Evolutionary conservation across 2,797 vertebrate genomes (phyloP), one percentile per base, ranked within the genome.

Genomic region (Passerculus sandwichensis): DNA sequence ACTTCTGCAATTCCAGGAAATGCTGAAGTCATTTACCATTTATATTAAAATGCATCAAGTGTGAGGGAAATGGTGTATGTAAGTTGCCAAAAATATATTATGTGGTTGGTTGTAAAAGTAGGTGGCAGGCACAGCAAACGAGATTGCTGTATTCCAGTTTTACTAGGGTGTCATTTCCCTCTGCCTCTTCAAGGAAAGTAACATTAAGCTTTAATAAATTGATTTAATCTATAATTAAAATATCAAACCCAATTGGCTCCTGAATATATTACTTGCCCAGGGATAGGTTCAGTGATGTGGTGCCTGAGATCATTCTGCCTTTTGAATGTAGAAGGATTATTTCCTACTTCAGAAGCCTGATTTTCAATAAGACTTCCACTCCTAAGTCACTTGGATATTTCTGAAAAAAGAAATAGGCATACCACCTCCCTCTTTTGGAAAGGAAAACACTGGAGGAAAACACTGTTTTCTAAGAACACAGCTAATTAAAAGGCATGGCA

Each of bases 181-280:
- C 23, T 66, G 21, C n/a, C 48, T 73, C 57, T 54, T 95, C 48
- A 69, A 32, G 44, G 17, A 81, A 92, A 91, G 6, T 6, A 69
- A 30, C 6, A 64, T 75, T 81, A 84, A 38, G 17, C 32, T 91
- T 92, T 88, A 95, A 91, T 64, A 84, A 91, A 59, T 84, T 65
- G 66, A 64, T 64, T 34, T 7, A 10, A 62, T 32, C 50, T 91
- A 10, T 78, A 92, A 92, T 80, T 91, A 85, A 89, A 96, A 72
- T 65, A 85, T 78, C 59, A 89, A 44, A 59, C 15, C 9, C 7
- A 71, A 8, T 19, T 78, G 70, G 7, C 5, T 86, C 10, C 9
- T 80, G 50, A 88, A 56, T 78, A 30, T 72, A 45, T 75, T 73
- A 57, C 27, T 88, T 66, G 54, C 44, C 44, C 65, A 66, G 17